phyloP scores from a whole-genome alignment of 2,113 vertebrate genomes.

The Petromus typicus region DNA sequence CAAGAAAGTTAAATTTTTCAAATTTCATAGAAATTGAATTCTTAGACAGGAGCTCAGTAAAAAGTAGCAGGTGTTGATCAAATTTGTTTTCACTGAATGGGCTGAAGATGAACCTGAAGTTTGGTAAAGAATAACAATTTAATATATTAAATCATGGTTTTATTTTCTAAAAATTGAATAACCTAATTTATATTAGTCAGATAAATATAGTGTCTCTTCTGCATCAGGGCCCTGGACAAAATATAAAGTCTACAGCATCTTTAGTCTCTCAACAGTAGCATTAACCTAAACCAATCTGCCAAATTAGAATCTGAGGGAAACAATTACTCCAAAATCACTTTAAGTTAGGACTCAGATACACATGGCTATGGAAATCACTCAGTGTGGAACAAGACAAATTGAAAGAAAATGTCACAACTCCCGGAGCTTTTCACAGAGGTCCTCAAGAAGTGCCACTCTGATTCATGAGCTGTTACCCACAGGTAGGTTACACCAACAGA shows the following conservation, averaged over 20 bases:
- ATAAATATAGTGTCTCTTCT: neutral
- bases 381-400: neutral
- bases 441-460: neutral
- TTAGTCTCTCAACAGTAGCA: neutral
- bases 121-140: neutral
- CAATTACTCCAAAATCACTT: neutral
- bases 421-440: neutral
- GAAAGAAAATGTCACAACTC: neutral
- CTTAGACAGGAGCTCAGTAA: neutral
- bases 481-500: neutral
- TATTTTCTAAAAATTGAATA: neutral
- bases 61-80: neutral
- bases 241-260: neutral
- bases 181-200: neutral
- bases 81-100: neutral
- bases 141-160: neutral
- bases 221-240: neutral
- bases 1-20: neutral
- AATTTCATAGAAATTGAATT: slow-evolving; percentile 44
- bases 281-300: neutral
- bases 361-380: neutral
- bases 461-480: neutral
- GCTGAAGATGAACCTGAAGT: neutral
- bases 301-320: neutral
- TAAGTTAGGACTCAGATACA: neutral